Evolutionary conservation across 2,888 invertebrate genomes (phyloP).

Genomic region (Acanthosepion pharaonis): DNA sequence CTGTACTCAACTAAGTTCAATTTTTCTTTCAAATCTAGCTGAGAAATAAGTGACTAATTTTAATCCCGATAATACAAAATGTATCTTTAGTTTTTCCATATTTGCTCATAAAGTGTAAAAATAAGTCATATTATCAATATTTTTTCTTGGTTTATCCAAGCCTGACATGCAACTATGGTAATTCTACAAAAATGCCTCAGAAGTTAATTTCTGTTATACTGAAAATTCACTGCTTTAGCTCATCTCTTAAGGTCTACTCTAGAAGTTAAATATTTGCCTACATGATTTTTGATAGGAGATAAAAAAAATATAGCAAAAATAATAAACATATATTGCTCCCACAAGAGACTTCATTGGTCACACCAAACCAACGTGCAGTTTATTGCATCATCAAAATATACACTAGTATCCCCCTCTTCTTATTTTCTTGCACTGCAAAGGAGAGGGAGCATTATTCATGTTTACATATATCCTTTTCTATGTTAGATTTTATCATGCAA

Average conservation of each 20-base stretch:
- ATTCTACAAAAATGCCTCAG: background rate
- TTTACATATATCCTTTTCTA: no score
- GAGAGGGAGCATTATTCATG: background rate
- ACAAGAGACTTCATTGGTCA: background rate
- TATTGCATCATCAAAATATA: background rate
- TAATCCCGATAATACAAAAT: background rate
- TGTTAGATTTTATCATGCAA: no score
- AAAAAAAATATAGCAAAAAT: background rate
- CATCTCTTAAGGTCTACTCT: background rate
- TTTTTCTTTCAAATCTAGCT: background rate
- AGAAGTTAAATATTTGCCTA: background rate
- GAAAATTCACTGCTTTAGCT: background rate
- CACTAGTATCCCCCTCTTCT: background rate
- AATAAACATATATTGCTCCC: background rate
- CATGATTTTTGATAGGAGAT: background rate
- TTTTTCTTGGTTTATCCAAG: background rate
- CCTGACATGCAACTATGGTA: background rate
- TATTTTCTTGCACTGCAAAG: background rate
- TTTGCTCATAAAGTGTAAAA: background rate
- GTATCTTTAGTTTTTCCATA: background rate
- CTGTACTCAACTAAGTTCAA: background rate
- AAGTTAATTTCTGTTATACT: background rate
- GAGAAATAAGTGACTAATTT: background rate
- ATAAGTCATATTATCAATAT: background rate
- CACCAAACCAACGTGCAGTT: background rate